These are phyloP conservation scores for Cacoxenus indagator DNA, from an alignment of 2,888 invertebrate species.

Conservation along the genomic window DNA sequence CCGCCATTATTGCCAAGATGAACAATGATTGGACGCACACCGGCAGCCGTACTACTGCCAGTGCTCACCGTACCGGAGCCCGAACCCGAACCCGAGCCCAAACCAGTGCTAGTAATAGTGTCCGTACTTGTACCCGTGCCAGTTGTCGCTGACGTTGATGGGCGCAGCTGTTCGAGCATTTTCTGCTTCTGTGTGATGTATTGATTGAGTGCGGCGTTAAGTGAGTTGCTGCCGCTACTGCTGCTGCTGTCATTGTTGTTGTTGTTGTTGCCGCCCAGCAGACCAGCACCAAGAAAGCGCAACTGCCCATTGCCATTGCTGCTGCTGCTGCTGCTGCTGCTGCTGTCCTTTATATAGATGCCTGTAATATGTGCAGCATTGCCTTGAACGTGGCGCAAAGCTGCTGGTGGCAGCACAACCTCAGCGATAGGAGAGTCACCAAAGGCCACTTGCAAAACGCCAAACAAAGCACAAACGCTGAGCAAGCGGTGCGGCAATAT, in stretches of 20 bases:
- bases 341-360: constrained; percentile 55
- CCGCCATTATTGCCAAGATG: constrained; percentile 27
- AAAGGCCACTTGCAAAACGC: background rate
- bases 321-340: too few relatives aligned
- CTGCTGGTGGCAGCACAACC: too few relatives aligned
- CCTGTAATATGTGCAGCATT: constrained; percentile 43
- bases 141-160: constrained; percentile 29
- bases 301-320: constrained; percentile 56
- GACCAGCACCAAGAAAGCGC: constrained; percentile 50
- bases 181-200: constrained; percentile 57
- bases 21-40: constrained; percentile 37
- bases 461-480: background rate
- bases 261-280: constrained; percentile 29
- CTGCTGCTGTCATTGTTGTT: too few relatives aligned
- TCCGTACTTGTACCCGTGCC: background rate
- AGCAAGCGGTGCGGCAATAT: background rate
- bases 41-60: constrained; percentile 13
- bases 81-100: too few relatives aligned
- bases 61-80: constrained; percentile 19
- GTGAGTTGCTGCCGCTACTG: constrained; percentile 16
- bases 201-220: constrained; percentile 51
- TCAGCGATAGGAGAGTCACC: background rate
- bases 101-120: too few relatives aligned
- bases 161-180: constrained; percentile 57
- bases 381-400: too few relatives aligned